Evolutionary conservation across 2,888 invertebrate genomes (phyloP), one percentile per base, ranked within the genome.

Genomic region (Folsomia candida): DNA sequence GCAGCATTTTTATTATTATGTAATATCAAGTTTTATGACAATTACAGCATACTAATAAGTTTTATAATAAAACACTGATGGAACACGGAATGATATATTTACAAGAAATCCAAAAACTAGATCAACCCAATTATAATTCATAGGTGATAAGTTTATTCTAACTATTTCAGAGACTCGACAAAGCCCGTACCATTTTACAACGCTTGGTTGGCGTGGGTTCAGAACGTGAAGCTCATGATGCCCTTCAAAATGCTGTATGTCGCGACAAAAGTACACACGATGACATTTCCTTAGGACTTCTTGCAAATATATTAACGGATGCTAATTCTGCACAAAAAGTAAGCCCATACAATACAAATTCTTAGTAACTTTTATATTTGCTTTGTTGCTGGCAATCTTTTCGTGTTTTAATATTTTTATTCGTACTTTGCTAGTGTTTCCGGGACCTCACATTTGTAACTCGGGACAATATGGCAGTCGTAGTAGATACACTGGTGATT

Each of bases 211-310:
- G 87, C 88, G 94, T 93, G 79, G 88, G 93, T 81, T 94, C 93
- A 81, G 97, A 97, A 82, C 92, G 95, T 82, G 96, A 97, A 85
- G 90, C 92, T 81, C 95, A 96, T 83, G 96, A 97, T 83, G 90
- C 91, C 29, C 87, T 97, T 65, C 94, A 93, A 82, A 92, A 91
- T 83, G 90, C 93, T 75, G 91, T 94, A 77, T 90, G 92, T 82
- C 93, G 94, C 84, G 92, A 92, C 77, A 76, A 80, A 25, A 88
- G 88, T 81, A 91, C 91, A 81, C 94, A 96, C 85, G 97, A 97
- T 84, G 97, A 97, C 81, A 91, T 96, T 72, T 94, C 93, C 68
- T 85, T 95, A 78, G 97, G 97, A 67, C 88, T 97, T 83, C 85
- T 97, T 72, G 92, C 92, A 83, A 89, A 89, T 70, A 94, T 97